Evolutionary conservation across 2,113 vertebrate genomes (phyloP).

Genomic region (Opisthocomus hoazin): DNA sequence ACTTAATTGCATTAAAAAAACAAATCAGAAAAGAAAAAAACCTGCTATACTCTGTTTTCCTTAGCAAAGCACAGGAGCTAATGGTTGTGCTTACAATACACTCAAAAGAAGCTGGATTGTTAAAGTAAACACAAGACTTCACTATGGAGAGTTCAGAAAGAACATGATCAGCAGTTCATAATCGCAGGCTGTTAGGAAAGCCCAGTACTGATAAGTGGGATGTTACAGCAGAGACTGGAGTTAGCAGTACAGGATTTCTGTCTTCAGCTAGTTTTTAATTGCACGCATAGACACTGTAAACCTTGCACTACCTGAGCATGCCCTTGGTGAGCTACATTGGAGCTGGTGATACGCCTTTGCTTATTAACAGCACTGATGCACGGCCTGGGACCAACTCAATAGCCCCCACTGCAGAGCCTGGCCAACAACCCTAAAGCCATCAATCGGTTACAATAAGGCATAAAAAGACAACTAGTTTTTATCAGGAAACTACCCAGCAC

Average conservation of each 20-base stretch:
- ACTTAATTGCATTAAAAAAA: background rate
- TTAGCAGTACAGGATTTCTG: background rate
- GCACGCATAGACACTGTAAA: background rate
- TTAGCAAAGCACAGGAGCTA: background rate
- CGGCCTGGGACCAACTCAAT: background rate
- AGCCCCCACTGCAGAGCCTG: background rate
- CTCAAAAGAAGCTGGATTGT: background rate
- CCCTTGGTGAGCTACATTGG: background rate
- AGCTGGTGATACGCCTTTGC: fast-evolving
- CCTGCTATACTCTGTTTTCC: background rate
- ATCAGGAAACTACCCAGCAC: background rate
- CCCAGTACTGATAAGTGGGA: background rate
- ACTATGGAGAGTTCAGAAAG: background rate
- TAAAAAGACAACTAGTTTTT: background rate
- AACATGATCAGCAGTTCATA: background rate
- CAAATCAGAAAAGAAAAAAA: background rate
- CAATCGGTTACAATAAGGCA: background rate
- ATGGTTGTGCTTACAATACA: background rate
- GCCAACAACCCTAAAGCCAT: background rate
- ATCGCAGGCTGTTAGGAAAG: background rate
- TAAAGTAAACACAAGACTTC: background rate
- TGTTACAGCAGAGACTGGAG: background rate
- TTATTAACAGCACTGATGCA: background rate
- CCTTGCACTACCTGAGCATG: background rate
- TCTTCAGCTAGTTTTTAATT: background rate